phyloP scores from a whole-genome alignment of 2,888 invertebrate species.

The Tryphoninae sp. region DNA sequence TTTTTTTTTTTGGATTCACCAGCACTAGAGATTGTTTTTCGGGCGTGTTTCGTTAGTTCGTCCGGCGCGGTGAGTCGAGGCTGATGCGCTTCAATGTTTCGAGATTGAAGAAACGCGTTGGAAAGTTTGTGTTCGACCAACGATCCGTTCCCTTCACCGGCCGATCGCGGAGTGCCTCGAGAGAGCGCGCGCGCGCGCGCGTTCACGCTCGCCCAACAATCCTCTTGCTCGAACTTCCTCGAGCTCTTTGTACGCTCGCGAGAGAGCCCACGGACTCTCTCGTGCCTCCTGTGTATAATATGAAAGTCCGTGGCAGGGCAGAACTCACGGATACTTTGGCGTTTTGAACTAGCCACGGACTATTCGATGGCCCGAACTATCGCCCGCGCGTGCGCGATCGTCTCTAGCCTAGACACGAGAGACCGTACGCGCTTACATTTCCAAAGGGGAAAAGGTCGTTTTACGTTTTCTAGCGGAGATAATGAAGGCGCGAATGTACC shows the following conservation, averaged over 20 bases:
- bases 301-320: constrained; percentile 72
- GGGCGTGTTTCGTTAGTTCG: neutral
- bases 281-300: constrained; percentile 54
- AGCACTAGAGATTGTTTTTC: neutral
- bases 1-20: neutral
- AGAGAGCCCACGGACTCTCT: neutral
- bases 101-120: constrained; percentile 48
- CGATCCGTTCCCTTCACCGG: constrained; percentile 79
- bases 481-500: neutral
- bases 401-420: constrained; percentile 7
- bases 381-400: constrained; percentile 19
- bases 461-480: constrained; percentile 24
- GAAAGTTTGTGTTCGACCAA: constrained; percentile 55
- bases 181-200: constrained; percentile 27
- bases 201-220: constrained; percentile 42
- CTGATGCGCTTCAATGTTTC: constrained; percentile 12
- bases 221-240: constrained; percentile 53
- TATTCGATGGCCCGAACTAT: constrained; percentile 34
- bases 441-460: constrained; percentile 49
- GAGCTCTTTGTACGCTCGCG: neutral
- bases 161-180: constrained; percentile 73
- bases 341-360: constrained; percentile 16
- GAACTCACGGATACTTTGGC: constrained; percentile 19
- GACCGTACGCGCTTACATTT: neutral
- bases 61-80: neutral